Evolutionary conservation across 2,113 vertebrate genomes (phyloP), one percentile per base, ranked within the genome.

Genomic region (Thymallus thymallus): DNA sequence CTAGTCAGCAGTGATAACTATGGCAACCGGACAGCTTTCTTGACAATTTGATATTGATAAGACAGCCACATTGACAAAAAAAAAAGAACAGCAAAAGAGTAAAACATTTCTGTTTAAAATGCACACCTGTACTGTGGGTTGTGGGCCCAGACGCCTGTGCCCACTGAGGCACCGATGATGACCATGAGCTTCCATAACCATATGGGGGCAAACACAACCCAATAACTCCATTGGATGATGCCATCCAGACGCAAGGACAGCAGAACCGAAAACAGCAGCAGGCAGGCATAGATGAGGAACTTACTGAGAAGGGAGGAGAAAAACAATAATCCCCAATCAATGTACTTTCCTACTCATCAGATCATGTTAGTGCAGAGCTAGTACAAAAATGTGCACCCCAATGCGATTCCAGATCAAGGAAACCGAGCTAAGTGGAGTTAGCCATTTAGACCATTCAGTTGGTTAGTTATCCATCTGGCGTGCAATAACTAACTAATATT

Each of bases 181-280:
- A 99, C 98, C 94, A 98, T 91, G 51, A 99, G 87, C 86, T 99
- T 99, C 98, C 98, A 99, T 1, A 99, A 93, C 98, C 98, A 99
- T 88, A 99, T 94, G 1, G 98, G 98, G 6, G 96, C 93, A 90
- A 99, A 99, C 4, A 99, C 97, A 0, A 96, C 97, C 98, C 98
- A 99, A 89, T 97, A 99, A 85, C 94, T 98, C 97, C 98, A 99
- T 51, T 98, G 95, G 73, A 99, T 98, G 86, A 98, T 93, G 16
- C 94, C 94, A 90, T 99, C 98, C 88, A 99, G 87, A 74, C 95
- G 94, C 69, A 99, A 85, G 10, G 97, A 95, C 35, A 99, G 93
- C 87, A 99, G 78, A 85, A 99, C 95, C 1, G 98, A 99, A 89
- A 99, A 99, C 1, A 99, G 95, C 90, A 99, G 92, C 88, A 99